Evolutionary conservation across 1,140 invertebrate genomes (phyloP), one percentile per base, ranked within the genome.

Genomic region (Euwallacea similis): DNA sequence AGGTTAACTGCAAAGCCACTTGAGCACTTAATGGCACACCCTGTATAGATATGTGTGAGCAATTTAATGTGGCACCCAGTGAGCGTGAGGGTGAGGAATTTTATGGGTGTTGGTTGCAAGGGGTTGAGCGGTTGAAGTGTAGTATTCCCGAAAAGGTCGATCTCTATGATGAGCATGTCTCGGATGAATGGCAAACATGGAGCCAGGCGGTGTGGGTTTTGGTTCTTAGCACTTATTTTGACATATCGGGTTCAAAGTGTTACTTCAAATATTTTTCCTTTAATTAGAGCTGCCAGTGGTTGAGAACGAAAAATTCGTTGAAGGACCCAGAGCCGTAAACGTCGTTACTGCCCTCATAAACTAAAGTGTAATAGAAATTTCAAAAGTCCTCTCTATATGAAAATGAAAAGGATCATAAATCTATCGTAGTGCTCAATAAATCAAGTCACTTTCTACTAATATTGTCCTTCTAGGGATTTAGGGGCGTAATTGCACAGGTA

Each of bases 161-260:
- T 33, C 21, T 33, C 21, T 33, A 33, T 33, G 21, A 33, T 33
- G 21, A 33, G 21, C 21, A 33, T 33, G 21, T 33, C 21, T 1
- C 21, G 21, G 21, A 4, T 33, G 21, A 33, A 33, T 1, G 4
- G 21, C 21, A 33, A 47, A 7, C 33, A 56, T 56, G 16, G 8
- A n/a, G 3, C 9, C 54, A 15, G 54, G 54, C 16, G 16, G 13
- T 58, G 65, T 66, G 13, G 56, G 55, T 66, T 66, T 66, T 58
- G 6, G 44, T 44, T 56, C 15, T 66, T 66, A 66, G 54, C 42
- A 11, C 42, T 43, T 66, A 43, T 66, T 66, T 66, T 66, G 54
- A 66, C 65, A 58, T 66, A 66, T 56, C 41, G 43, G 41, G 53
- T 42, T 58, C n/a, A 15, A 66, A 66, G 44, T 46, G 33, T 16